phyloP scores from a whole-genome alignment of 1,140 invertebrate species.

The Elymnias hypermnestra region DNA sequence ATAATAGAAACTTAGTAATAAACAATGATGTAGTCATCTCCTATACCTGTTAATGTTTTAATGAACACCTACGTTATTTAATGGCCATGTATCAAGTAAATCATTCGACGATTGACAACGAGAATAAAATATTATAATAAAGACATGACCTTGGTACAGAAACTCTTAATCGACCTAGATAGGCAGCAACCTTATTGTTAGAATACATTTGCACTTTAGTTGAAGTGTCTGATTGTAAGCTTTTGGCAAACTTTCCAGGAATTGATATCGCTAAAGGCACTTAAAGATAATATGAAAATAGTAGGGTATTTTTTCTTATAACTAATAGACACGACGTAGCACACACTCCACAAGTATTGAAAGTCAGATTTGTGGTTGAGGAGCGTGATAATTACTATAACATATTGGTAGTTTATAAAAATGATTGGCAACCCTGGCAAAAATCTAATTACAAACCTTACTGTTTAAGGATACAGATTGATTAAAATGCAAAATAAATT shows the following conservation, averaged over 20 bases:
- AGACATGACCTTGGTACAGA: slow-evolving; percentile 16
- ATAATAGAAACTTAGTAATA: neutral
- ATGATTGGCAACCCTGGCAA: no score
- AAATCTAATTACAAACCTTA: no score
- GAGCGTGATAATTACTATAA: no score
- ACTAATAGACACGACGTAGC: no score
- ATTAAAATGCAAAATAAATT: no score
- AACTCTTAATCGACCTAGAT: slow-evolving; percentile 15
- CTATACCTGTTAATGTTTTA: slow-evolving; percentile 7
- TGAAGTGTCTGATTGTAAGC: slow-evolving; percentile 20
- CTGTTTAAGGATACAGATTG: no score
- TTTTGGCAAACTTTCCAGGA: slow-evolving; percentile 8
- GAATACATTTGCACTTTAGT: slow-evolving; percentile 20
- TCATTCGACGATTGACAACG: slow-evolving; percentile 4
- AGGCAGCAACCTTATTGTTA: neutral
- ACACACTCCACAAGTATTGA: no score
- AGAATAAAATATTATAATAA: slow-evolving; percentile 10
- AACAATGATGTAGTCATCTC: slow-evolving; percentile 10
- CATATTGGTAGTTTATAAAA: no score
- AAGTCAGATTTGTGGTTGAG: no score
- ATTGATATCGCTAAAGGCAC: neutral
- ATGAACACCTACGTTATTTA: slow-evolving; percentile 13
- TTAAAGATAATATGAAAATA: neutral
- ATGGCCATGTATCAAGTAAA: slow-evolving; percentile 14
- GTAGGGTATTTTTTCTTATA: no score